Evolutionary conservation across 2,113 vertebrate species (phyloP).

Genomic region (Hemiprocne comata): DNA sequence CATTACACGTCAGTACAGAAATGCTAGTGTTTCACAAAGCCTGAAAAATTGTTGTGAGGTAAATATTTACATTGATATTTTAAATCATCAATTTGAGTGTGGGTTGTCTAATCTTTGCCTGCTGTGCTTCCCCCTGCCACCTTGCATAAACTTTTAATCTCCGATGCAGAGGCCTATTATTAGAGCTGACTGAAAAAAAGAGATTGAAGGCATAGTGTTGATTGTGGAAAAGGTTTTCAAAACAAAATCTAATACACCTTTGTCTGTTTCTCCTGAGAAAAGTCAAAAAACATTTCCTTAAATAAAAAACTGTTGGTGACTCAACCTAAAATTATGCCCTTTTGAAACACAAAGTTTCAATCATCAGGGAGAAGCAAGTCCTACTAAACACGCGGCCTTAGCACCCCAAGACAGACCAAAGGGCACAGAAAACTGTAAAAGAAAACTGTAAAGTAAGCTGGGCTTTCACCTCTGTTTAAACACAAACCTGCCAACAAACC

Average conservation of each 20-base stretch:
- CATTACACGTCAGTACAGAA: not conserved
- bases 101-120: constrained; percentile 7
- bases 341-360: not conserved
- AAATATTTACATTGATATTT: not conserved
- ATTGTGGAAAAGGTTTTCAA: not conserved
- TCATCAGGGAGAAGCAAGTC: not conserved
- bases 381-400: not conserved
- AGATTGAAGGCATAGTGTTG: not conserved
- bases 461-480: not conserved
- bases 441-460: not conserved
- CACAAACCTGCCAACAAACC: not conserved
- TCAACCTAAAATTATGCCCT: not conserved
- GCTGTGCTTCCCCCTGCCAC: not conserved
- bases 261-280: not conserved
- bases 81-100: not conserved
- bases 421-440: not conserved
- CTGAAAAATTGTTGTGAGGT: not conserved
- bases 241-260: not conserved
- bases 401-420: not conserved
- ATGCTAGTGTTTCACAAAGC: not conserved
- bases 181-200: not conserved
- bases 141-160: constrained; percentile 57
- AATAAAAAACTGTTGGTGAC: not conserved
- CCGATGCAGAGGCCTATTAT: constrained; percentile 7
- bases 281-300: not conserved